Evolutionary conservation across 2,797 vertebrate genomes (phyloP), one percentile per base, ranked within the genome.

Genomic region (Sciaenops ocellatus): DNA sequence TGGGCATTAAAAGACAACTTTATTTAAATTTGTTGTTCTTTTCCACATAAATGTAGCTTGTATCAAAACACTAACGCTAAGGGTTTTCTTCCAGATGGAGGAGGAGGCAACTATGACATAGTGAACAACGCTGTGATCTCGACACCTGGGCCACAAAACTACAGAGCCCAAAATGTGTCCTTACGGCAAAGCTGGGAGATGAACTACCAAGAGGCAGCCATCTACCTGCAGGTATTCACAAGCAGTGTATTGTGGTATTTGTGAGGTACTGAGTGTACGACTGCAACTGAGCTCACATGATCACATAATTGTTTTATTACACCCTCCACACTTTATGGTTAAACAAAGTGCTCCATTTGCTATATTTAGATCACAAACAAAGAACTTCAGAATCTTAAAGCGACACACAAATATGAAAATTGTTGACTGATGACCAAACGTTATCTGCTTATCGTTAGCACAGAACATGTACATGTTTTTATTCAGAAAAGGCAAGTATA

Each of bases 141-240:
- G 83, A 96, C 94, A 61, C 94, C 96, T 0, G 95, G 94, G 3
- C 90, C 93, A 3, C 94, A 94, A 69, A 95, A 93, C 28, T 85
- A 93, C 88, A 94, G 92, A 0, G 61, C 83, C 20, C 96, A 95
- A 70, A 94, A 94, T 78, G 91, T 90, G 79, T 95, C 95, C 20
- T 86, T 96, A 42, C 90, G 81, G 3, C 96, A 97, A 85, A 97
- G 95, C 93, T 99, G 98, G 98, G 98, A 99, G 81, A 98, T 98
- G 95, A 99, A 97, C 89, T 99, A 98, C 88, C 98, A 99, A 89
- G 98, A 99, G 93, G 97, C 98, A 59, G 98, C 98, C 15, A 99
- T 99, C 93, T 99, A 99, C 94, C 95, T 99, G 90, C 98, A 99
- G 97, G 98, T 99, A 88, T 64, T 63, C 50, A 76, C 50, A 74